Evolutionary conservation across 2,888 invertebrate genomes (phyloP).

Genomic region (Diadegma fenestrale): DNA sequence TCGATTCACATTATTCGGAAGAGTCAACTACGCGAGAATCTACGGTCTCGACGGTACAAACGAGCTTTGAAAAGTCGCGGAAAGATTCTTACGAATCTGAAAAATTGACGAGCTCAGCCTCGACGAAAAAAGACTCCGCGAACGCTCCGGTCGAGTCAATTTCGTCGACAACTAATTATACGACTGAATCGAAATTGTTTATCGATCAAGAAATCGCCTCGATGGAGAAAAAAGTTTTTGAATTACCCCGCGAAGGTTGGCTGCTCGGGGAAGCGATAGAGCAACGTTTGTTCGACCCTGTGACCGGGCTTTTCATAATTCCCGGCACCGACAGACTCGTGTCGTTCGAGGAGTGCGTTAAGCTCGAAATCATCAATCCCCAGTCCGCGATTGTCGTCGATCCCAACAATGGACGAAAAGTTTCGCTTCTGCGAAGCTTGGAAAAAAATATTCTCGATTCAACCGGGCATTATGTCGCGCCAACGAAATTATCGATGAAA

Average conservation of each 20-base stretch:
- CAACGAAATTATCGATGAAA: conserved; percentile 89
- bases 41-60: conserved; percentile 29
- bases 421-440: conserved; percentile 90
- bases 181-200: conserved; percentile 69
- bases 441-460: conserved; percentile 92
- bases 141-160: conserved; percentile 28
- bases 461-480: conserved; percentile 90
- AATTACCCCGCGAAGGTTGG: conserved; percentile 94
- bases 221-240: conserved; percentile 90
- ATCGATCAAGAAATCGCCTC: conserved; percentile 76
- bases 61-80: conserved; percentile 32
- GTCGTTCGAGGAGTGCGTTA: conserved; percentile 94
- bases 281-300: conserved; percentile 92
- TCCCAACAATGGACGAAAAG: conserved; percentile 89
- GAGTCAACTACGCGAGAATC: conserved; percentile 34
- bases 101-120: conserved; percentile 54
- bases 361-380: conserved; percentile 93
- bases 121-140: conserved; percentile 58
- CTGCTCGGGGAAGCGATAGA: conserved; percentile 93
- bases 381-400: conserved; percentile 93
- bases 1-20: conserved; percentile 5
- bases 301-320: conserved; percentile 93
- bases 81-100: conserved; percentile 16
- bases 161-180: conserved; percentile 62
- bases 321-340: conserved; percentile 94